Percentiles rank a stretch among this genome's conserved stretches.
Conservation (phyloP, 2,113 vertebrate species). For the Scopus umbretta region DNA sequence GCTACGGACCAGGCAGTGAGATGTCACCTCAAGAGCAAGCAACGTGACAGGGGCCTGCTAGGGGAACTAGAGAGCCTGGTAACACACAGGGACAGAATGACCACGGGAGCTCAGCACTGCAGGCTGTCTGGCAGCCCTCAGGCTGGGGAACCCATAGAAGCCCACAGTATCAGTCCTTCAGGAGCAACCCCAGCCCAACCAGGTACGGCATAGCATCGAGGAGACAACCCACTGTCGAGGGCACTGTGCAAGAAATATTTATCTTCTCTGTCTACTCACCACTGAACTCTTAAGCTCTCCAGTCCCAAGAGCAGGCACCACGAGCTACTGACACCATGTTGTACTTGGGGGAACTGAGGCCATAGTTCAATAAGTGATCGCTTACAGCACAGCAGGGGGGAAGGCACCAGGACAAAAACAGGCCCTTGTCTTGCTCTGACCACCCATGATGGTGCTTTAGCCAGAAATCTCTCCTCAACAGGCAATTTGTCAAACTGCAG, state of each 20-base stretch:
- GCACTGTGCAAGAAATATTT: neutral
- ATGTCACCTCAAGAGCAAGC: neutral
- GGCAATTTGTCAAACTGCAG: neutral
- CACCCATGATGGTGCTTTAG: neutral
- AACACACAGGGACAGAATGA: neutral
- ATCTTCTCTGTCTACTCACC: neutral
- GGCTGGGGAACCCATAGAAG: neutral
- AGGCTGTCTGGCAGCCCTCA: neutral
- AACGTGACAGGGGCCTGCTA: neutral
- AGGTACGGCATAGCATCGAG: rapidly evolving
- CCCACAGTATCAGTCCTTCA: neutral
- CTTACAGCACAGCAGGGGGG: rapidly evolving
- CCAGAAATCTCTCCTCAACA: neutral
- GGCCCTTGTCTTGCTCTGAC: neutral
- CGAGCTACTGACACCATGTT: neutral
- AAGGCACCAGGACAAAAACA: neutral
- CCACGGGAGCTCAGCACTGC: neutral
- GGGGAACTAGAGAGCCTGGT: neutral
- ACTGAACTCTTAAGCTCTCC: neutral
- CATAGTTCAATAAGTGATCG: neutral
- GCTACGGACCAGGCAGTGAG: rapidly evolving
- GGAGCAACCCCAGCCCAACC: neutral
- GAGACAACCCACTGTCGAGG: neutral
- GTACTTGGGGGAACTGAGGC: neutral
- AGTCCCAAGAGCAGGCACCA: neutral